Conservation (phyloP, 2,797 vertebrate species). For the Tapirus indicus region DNA sequence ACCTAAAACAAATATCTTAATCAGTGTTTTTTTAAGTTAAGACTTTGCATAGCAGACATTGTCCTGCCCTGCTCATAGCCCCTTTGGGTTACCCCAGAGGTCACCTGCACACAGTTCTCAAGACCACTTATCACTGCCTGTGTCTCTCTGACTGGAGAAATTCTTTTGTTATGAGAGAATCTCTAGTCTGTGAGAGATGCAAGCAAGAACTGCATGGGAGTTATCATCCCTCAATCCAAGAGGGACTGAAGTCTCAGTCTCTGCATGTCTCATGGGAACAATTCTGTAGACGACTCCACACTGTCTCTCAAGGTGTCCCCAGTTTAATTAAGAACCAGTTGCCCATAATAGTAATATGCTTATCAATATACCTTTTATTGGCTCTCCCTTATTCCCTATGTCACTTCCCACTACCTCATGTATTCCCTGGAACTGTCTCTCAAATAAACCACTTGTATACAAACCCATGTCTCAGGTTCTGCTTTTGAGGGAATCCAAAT, state of each 20-base stretch:
- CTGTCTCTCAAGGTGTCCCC: too few relatives aligned
- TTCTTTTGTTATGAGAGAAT: not conserved
- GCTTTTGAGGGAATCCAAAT: not conserved
- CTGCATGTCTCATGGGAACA: not conserved
- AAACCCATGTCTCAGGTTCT: not conserved
- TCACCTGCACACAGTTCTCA: not conserved
- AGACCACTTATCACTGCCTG: not conserved
- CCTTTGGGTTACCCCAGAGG: not conserved
- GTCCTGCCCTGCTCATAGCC: fast-evolving
- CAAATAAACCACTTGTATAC: not conserved
- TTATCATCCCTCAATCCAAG: not conserved
- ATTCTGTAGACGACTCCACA: not conserved
- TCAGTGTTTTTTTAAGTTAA: not conserved
- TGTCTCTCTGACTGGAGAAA: not conserved
- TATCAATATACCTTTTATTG: not conserved
- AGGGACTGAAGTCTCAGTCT: not conserved
- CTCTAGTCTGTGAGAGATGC: not conserved
- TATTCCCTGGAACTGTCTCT: not conserved
- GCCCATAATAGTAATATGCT: not conserved
- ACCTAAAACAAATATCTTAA: not conserved
- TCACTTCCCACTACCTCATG: not conserved
- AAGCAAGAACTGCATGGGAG: not conserved
- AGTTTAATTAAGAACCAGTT: not conserved
- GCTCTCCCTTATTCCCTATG: not conserved
- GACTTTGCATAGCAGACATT: not conserved